Evolutionary conservation across 1,140 invertebrate genomes (phyloP).

Genomic region (Apocrypta bakeri): DNA sequence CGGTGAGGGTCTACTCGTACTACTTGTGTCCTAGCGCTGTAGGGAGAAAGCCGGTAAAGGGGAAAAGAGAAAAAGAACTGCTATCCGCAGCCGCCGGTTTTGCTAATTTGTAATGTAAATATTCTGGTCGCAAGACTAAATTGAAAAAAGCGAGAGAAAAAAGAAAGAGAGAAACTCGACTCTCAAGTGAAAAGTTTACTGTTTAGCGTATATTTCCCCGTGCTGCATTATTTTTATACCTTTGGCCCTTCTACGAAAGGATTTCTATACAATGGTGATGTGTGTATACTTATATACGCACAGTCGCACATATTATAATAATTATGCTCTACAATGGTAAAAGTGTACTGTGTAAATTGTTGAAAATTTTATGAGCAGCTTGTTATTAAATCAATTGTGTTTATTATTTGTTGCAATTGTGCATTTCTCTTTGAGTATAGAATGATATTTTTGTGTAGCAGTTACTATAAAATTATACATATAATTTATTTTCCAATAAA

Average conservation of each 20-base stretch:
- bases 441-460: no score
- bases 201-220: neutral
- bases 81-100: neutral
- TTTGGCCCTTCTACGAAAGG: neutral
- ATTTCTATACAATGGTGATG: neutral
- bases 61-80: neutral
- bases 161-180: neutral
- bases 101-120: slow-evolving; percentile 59
- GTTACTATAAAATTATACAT: no score
- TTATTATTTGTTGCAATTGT: no score
- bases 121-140: neutral
- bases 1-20: neutral
- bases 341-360: neutral
- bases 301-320: no score
- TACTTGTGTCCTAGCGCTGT: neutral
- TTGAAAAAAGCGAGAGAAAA: neutral
- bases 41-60: neutral
- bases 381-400: no score
- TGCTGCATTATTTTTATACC: neutral
- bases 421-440: no score
- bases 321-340: no score
- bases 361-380: neutral
- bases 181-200: neutral
- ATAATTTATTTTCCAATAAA: no score
- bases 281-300: no score